Evolutionary conservation across 2,797 vertebrate species (phyloP), one percentile per base, ranked within the genome.

Genomic region (Loriculus beryllinus): DNA sequence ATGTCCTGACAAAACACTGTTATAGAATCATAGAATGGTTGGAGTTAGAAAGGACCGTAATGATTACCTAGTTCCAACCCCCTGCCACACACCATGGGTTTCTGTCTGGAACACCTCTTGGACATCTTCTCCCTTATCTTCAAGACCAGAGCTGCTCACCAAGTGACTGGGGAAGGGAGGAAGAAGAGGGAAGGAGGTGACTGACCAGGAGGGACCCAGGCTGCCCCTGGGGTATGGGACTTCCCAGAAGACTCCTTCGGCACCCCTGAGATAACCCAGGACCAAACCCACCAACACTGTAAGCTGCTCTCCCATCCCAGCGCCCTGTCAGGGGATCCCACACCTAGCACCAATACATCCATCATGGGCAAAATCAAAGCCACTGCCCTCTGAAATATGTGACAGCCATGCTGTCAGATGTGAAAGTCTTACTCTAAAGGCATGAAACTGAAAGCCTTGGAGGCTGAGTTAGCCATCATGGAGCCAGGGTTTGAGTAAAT

Each of bases 1-100:
- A 75, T 59, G 62, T 57, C 82, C 76, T 83, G 65, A 84, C 84
- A 92, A 91, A 95, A 80, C 1, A 2, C 42, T 39, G 15, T 54
- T 67, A 56, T 28, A 35, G 54, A 57, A 25, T 16, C 22, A 57
- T 11, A 57, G 54, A 57, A 57, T 57, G 54, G 22, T 8, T 57
- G 22, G 33, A 35, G 33, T 25, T 25, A 22, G 54, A 57, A 57
- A 15, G 23, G 33, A 25, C 1, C 33, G 16, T 57, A 35, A 23
- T 23, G 54, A 57, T 35, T 10, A 57, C 10, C 9, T 56, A 56
- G 54, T 56, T 23, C 54, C 54, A 56, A 23, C 14, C 54, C 14
- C n/a, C n/a, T 35, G n/a, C 14, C 9, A 2, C n/a, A 23, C 7
- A 22, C 33, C 54, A 25, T 25, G 33, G 22, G 14, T 33, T 57